phyloP scores from a whole-genome alignment of 1,140 invertebrate genomes.

The Neuroterus valhalla region DNA sequence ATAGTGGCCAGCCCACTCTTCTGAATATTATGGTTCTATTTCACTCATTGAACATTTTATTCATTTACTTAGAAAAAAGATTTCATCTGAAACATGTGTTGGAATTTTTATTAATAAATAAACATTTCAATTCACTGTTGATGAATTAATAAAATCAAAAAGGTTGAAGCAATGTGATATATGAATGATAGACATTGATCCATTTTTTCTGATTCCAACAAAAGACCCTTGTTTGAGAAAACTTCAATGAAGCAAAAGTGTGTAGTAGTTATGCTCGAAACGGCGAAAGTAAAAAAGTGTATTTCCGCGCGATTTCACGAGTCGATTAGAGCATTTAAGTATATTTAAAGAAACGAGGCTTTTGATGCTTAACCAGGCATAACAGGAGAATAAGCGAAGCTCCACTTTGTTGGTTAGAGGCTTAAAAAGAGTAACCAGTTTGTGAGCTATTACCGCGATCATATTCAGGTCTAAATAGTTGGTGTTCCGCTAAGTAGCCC shows the following conservation, averaged over 20 bases:
- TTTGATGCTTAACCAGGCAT: slow-evolving; percentile 37
- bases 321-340: slow-evolving; percentile 71
- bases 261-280: slow-evolving; percentile 1
- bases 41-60: too few species aligned
- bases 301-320: slow-evolving; percentile 50
- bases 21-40: too few species aligned
- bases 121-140: too few species aligned
- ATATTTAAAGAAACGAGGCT: slow-evolving; percentile 59
- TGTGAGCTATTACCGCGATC: slow-evolving; percentile 58
- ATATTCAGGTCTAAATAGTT: slow-evolving; percentile 74
- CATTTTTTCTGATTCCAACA: too few species aligned
- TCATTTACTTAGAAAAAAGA: too few species aligned
- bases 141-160: too few species aligned
- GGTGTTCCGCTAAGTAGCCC: slow-evolving; percentile 73
- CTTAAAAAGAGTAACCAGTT: slow-evolving; percentile 52
- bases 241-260: neutral
- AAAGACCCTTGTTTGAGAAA: too few species aligned
- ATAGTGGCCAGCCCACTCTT: too few species aligned
- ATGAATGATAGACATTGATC: too few species aligned
- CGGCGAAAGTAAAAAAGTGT: slow-evolving; percentile 43
- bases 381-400: slow-evolving; percentile 21
- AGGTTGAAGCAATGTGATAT: too few species aligned
- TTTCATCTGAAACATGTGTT: too few species aligned
- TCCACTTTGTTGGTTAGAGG: slow-evolving; percentile 45
- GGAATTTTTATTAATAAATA: too few species aligned